These are phyloP conservation scores for Microplitis mediator DNA, from an alignment of 1,140 invertebrate genomes.

Conservation along the genomic window DNA sequence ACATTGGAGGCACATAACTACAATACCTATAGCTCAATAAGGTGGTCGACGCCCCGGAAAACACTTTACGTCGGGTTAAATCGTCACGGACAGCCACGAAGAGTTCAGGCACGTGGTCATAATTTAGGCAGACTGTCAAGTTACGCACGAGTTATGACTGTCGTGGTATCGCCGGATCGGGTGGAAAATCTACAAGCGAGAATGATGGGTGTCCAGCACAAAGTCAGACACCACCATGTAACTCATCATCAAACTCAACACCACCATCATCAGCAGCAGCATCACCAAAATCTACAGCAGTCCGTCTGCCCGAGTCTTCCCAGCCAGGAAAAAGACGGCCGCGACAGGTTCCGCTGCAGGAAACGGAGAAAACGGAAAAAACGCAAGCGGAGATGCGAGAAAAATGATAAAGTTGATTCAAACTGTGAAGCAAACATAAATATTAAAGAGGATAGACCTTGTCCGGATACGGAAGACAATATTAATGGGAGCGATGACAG, in stretches of 20 bases:
- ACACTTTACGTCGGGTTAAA: conserved; percentile 79
- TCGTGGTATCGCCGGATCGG: conserved; percentile 65
- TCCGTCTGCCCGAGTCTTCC: conserved; percentile 41
- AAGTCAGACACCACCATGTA: conserved; percentile 49
- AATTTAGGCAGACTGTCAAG: conserved; percentile 74
- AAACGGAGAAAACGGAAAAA: conserved; percentile 54
- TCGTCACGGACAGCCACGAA: conserved; percentile 71
- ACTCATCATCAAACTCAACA: conserved; percentile 23
- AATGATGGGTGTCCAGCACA: conserved; percentile 47
- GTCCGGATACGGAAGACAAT: not conserved
- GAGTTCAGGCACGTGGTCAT: conserved; percentile 71
- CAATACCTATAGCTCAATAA: conserved; percentile 81
- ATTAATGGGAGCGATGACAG: conserved; percentile 21
- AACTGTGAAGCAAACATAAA: conserved; percentile 37
- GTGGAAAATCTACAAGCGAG: conserved; percentile 50
- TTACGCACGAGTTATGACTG: conserved; percentile 73
- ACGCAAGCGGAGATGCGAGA: conserved; percentile 42
- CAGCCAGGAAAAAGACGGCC: conserved; percentile 45
- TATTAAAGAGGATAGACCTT: not conserved
- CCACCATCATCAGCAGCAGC: conserved; percentile 37
- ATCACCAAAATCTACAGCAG: conserved; percentile 40
- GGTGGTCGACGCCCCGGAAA: conserved; percentile 73
- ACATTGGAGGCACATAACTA: conserved; percentile 82
- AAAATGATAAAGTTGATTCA: conserved; percentile 40
- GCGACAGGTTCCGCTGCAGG: conserved; percentile 49